Evolutionary conservation across 2,113 vertebrate species (phyloP).

Genomic region (Lonchura striata): DNA sequence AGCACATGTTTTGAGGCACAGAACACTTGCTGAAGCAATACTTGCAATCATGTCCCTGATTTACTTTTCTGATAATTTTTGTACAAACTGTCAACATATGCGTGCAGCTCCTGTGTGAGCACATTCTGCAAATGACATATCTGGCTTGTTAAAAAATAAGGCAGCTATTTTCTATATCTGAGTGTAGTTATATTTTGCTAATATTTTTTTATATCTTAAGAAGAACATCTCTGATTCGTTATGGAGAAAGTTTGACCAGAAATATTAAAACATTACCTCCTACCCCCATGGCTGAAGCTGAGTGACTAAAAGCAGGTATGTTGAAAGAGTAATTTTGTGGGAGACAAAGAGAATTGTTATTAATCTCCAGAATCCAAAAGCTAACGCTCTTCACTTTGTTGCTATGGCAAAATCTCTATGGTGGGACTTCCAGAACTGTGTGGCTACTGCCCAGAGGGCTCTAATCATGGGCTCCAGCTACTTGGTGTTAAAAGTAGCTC

Average conservation of each 20-base stretch:
- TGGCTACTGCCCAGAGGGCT: not conserved
- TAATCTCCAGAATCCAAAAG: not conserved
- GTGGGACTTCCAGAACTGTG: not conserved
- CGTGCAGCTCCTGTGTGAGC: not conserved
- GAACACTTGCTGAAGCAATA: not conserved
- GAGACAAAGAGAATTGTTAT: not conserved
- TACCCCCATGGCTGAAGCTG: not conserved
- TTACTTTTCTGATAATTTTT: not conserved
- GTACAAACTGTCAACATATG: not conserved
- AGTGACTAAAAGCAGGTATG: not conserved
- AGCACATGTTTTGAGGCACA: not conserved
- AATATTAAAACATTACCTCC: not conserved
- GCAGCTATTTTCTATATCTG: not conserved
- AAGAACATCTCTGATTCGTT: not conserved
- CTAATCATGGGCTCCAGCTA: not conserved
- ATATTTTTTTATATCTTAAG: not conserved
- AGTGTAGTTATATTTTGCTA: not conserved
- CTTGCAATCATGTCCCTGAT: not conserved
- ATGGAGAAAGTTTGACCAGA: not conserved
- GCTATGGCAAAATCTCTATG: accelerated
- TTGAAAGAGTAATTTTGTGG: not conserved
- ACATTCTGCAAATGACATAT: not conserved
- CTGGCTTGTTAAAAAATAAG: not conserved
- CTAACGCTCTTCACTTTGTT: not conserved
- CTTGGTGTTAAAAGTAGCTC: not conserved